Conservation (phyloP, 1,140 invertebrate species). For the Drosophila tropicalis region DNA sequence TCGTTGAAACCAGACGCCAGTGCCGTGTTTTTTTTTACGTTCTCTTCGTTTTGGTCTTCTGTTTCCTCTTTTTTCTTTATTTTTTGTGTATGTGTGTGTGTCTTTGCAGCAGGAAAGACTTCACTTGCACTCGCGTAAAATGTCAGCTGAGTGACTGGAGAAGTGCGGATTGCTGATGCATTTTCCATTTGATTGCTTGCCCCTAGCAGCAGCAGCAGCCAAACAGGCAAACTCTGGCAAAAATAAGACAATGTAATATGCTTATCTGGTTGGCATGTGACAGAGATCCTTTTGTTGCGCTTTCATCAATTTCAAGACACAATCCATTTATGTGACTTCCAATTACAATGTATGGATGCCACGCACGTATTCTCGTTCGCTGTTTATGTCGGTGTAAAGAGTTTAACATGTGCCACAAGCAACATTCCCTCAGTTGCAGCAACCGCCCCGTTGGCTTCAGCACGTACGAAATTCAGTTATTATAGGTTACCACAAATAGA, state of each 20-base stretch:
- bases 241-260: slow-evolving; percentile 43
- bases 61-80: slow-evolving; percentile 17
- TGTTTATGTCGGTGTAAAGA: slow-evolving; percentile 80
- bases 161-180: slow-evolving; percentile 59
- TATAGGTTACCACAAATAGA: slow-evolving; percentile 63
- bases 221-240: slow-evolving; percentile 27
- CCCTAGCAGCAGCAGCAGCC: slow-evolving; percentile 21
- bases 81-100: neutral
- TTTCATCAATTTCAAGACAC: slow-evolving; percentile 65
- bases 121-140: slow-evolving; percentile 62
- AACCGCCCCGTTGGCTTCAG: slow-evolving; percentile 14
- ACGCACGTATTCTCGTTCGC: slow-evolving; percentile 71
- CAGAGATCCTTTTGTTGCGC: slow-evolving; percentile 33
- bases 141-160: slow-evolving; percentile 33
- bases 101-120: slow-evolving; percentile 42
- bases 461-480: slow-evolving; percentile 59
- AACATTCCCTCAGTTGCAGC: slow-evolving; percentile 39
- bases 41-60: slow-evolving; percentile 1
- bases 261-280: slow-evolving; percentile 29
- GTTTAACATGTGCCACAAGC: slow-evolving; percentile 70
- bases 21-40: slow-evolving; percentile 30
- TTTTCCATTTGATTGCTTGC: slow-evolving; percentile 74
- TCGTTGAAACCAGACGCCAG: slow-evolving; percentile 49
- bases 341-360: slow-evolving; percentile 73
- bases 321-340: slow-evolving; percentile 56